Base-by-base conservation (phyloP, 2,113 vertebrate genomes). In the Mionectes macconnelli region DNA sequence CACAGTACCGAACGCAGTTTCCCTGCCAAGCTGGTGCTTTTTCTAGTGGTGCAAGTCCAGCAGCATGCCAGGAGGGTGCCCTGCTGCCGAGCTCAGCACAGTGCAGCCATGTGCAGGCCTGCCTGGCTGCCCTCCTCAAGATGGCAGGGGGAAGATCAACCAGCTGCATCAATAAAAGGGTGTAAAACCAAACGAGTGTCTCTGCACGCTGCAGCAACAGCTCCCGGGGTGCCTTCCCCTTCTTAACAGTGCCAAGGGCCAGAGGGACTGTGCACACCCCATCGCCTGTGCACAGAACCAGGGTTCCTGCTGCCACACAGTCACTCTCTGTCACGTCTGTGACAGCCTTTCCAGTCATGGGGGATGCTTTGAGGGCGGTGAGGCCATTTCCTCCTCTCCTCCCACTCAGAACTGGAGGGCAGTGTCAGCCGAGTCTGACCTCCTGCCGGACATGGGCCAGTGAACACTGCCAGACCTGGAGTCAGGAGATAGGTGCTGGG, bases 101-200 rank as follows among this genome's bases (percentile, higher is more conserved):
- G 53, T 1, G 0, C 11, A 0, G 55, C 60, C 84, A 35, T 12
- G 3, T 74, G 52, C 70, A 60, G 64, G 59, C 40, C 75, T 66
- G 44, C 76, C 55, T 1, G 0, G 28, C 72, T 80, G 67, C 84
- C 69, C 56, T 89, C 74, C 84, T 91, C 87, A 87, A 60, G 87
- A 91, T 90, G 93, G 81, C 87, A 95, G 82, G 39, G 60, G 39
- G 30, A 74, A 27, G 10, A 89, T 79, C 77, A 89, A 84, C 56
- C 84, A 91, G 74, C 84, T 91, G 92, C 93, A 91, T 84, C 84
- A 82, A 25, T 85, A 93, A 93, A 93, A 87, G 68, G 64, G 66
- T 33, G 6, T 94, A 91, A 95, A 96, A 47, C 57, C 62, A 64
- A 89, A 87, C 1, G 3, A 52, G 44, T 67, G 66, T 55, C 76